Base-by-base conservation (phyloP, 2,888 invertebrate genomes). In the Synanthedon myopaeformis region DNA sequence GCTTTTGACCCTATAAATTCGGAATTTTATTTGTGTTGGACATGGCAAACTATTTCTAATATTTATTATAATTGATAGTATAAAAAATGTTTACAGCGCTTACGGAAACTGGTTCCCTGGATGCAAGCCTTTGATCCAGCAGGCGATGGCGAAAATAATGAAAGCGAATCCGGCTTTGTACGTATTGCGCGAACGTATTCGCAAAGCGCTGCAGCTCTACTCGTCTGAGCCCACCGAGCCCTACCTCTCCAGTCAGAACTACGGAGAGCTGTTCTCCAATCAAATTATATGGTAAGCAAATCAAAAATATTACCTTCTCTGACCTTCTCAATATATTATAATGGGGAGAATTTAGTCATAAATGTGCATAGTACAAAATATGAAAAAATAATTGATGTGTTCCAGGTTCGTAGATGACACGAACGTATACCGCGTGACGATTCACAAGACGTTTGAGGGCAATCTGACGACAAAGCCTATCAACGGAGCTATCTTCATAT, bases 81-180 rank as follows among this genome's bases (percentile, higher is more conserved):
- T n/a, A n/a, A n/a, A n/a, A n/a, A n/a, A n/a, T n/a, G n/a, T n/a
- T n/a, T 49, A 11, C 69, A 94, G 97, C 72, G 99, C 99, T 0
- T 99, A 98, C 74, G 99, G 99, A 23, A 99, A 99, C 82, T 99
- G 99, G 99, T 99, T 98, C 92, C 99, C 99, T 0, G 99, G 99
- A 52, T 96, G 96, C 79, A 99, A 99, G 72, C 98, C 99, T 0
- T 90, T 99, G 13, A 98, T 99, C 67, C 99, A 99, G 72, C 98
- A 98, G 80, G 98, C 99, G 0, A 99, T 99, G 99, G 99, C 99
- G 0, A 99, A 99, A 85, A 99, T 99, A 64, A 99, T 99, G 97
- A 99, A 99, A 81, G 99, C 99, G 0, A 99, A 99, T 88, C 99
- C 99, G 0, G 99, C 99, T 0, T 83, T 99, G 59, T 99, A 99